Conservation (phyloP, 2,888 invertebrate species). For the Ceramica pisi region DNA sequence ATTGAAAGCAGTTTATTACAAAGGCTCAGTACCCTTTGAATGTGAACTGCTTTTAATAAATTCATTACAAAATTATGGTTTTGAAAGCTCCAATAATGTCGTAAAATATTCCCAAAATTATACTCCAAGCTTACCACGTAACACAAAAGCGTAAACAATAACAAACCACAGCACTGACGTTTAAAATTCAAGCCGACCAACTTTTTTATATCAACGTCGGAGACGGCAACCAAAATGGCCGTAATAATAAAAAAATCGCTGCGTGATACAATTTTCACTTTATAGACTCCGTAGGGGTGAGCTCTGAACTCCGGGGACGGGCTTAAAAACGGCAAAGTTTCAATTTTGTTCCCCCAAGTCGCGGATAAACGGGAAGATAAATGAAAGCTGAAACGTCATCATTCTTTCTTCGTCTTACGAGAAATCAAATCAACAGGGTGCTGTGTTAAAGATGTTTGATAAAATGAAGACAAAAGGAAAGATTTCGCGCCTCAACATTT, state of each 20-base stretch:
- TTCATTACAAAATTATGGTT: conserved; percentile 7
- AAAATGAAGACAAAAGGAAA: conserved; percentile 4
- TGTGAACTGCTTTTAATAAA: conserved; percentile 29
- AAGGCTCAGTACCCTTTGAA: conserved; percentile 18
- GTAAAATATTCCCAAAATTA: conserved; percentile 17
- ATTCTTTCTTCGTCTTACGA: conserved; percentile 51
- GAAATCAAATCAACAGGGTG: conserved; percentile 51
- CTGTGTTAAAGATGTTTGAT: conserved; percentile 27
- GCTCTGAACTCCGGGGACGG: conserved; percentile 53
- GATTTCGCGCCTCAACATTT: conserved; percentile 24
- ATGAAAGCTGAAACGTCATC: conserved; percentile 60
- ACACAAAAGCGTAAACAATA: conserved; percentile 21
- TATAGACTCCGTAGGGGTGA: conserved; percentile 57
- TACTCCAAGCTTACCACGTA: not conserved
- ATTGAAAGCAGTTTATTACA: conserved; percentile 38
- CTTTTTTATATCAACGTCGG: conserved; percentile 38
- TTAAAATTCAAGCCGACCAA: conserved; percentile 38
- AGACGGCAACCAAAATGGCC: conserved; percentile 28
- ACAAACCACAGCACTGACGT: conserved; percentile 14
- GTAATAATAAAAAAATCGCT: conserved; percentile 61
- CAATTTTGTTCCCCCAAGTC: conserved; percentile 65
- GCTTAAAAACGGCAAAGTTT: conserved; percentile 68
- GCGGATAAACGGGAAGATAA: conserved; percentile 65
- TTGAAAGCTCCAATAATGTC: conserved; percentile 22
- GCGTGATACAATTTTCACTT: conserved; percentile 64